Base-by-base conservation (phyloP, 92 coral and sea anemone species). In the Plumapathes pennacea region DNA sequence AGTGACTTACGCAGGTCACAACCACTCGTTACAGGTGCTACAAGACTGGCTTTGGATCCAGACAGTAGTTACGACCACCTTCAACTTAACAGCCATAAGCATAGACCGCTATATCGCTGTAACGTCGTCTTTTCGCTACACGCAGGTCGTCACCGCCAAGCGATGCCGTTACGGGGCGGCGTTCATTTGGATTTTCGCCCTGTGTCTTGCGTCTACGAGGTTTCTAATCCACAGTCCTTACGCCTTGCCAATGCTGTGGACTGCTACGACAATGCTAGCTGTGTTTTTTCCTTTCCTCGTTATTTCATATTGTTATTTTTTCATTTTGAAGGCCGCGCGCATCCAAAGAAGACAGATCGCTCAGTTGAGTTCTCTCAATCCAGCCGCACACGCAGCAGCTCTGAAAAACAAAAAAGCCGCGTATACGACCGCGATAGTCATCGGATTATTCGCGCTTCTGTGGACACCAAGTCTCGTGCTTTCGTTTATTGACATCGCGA, bases 251-350 rank as follows among this genome's bases (percentile, higher is more conserved):
- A 54, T 60, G 14, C 57, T 70, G 2, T 78, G 85, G 85, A 22
- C 66, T 0, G 25, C 30, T 3, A 46, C 72, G 10, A 56, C 64
- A 22, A 40, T 62, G 1, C 14, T 70, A 3, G 39, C 52, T 29
- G 85, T 78, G 0, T 2, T 69, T 9, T 9, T 69, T 2, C 83
- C 89, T 0, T 57, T 82, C 11, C 22, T 57, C 4, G 45, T 76
- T 8, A 82, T 82, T n/a, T 43, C 45, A 3, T 75, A 17, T 11
- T 82, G 89, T 31, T 82, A 82, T 54, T 55, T 38, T 34, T 72
- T 60, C 39, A 82, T 82, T 5, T 76, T 75, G 57, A 70, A 54
- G 9, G 89, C 65, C 1, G 89, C 80, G n/a, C 32, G 84, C 15
- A 18, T 12, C 0, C 89, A 82, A 48, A 24, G 64, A 5, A 54